Evolutionary conservation across 2,113 vertebrate genomes (phyloP).

Genomic region (Strigops habroptila): DNA sequence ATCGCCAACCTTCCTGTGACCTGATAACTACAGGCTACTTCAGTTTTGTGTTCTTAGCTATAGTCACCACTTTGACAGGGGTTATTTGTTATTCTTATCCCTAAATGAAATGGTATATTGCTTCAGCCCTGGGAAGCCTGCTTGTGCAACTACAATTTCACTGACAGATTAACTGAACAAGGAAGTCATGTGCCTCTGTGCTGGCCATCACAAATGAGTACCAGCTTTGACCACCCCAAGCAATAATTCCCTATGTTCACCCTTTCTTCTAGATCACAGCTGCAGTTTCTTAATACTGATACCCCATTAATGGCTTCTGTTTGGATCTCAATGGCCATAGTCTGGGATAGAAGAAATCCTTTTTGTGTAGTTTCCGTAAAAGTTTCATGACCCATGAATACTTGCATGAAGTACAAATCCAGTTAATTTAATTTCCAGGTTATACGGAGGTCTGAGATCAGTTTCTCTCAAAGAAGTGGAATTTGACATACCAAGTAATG

Average conservation of each 20-base stretch:
- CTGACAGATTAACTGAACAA: not conserved
- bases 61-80: not conserved
- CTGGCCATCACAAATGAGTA: not conserved
- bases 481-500: not conserved
- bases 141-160: not conserved
- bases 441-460: not conserved
- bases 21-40: not conserved
- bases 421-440: not conserved
- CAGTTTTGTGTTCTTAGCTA: not conserved
- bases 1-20: not conserved
- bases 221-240: not conserved
- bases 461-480: not conserved
- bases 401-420: not conserved
- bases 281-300: not conserved
- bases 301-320: not conserved
- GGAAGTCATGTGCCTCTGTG: not conserved
- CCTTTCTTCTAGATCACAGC: not conserved
- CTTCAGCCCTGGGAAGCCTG: not conserved
- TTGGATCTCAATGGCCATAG: not conserved
- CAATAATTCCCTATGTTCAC: not conserved
- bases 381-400: not conserved
- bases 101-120: not conserved
- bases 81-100: not conserved
- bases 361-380: not conserved
- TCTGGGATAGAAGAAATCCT: not conserved